These are phyloP conservation scores for Megalurothrips usitatus DNA, from an alignment of 2,888 invertebrate genomes.

Conservation along the genomic window DNA sequence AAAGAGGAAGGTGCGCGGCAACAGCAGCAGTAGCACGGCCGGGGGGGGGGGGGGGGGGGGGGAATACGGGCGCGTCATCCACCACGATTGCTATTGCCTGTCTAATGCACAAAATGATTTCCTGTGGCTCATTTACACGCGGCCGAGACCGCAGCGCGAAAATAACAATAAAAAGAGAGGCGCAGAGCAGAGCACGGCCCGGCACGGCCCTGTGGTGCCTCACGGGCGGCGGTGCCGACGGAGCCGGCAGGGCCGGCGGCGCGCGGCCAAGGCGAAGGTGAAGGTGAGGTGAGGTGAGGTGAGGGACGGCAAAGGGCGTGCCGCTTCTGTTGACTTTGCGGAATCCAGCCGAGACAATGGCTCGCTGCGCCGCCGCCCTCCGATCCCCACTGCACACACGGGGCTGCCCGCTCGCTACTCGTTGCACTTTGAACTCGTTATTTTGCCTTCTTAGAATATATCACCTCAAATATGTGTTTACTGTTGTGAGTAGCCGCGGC, in stretches of 20 bases:
- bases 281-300: not conserved
- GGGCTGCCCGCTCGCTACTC: no score
- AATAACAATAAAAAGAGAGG: not conserved
- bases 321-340: not conserved
- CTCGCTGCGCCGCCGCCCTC: not conserved
- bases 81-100: not conserved
- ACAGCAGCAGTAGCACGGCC: not conserved
- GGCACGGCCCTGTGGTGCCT: not conserved
- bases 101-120: not conserved
- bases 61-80: not conserved
- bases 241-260: no score
- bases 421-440: no score
- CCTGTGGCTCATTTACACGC: constrained; percentile 1
- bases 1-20: not conserved
- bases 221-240: no score
- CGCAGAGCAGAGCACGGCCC: not conserved
- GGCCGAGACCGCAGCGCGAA: not conserved
- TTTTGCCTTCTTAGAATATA: no score
- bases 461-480: no score
- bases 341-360: not conserved
- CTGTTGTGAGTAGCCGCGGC: no score
- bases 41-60: not conserved
- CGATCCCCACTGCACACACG: no score
- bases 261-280: not conserved
- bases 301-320: not conserved